A percentile compares a stretch with the other conserved stretches of the same genome.
Evolutionary conservation across 37 sponge, comb jelly and placozoan species (phyloP).

Genomic region (Spongilla lacustris): DNA sequence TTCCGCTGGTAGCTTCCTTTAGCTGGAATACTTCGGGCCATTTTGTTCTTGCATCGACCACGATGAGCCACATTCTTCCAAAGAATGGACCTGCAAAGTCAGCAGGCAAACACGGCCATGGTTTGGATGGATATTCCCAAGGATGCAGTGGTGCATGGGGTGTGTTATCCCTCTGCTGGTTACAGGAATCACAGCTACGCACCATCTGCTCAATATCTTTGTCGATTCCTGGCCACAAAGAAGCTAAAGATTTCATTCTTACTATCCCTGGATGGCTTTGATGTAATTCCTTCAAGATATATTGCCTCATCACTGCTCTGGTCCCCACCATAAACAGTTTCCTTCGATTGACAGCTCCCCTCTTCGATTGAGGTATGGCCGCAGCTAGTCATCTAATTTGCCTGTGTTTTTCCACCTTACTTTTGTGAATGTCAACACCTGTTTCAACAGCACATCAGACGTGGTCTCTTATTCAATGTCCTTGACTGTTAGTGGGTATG

Average conservation of each 20-base stretch:
- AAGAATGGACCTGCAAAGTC: slow-evolving; percentile 30
- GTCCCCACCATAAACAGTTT: background rate
- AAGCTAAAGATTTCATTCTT: slow-evolving; percentile 14
- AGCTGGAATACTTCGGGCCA: slow-evolving; percentile 56
- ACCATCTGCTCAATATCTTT: slow-evolving; percentile 5
- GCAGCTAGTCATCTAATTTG: background rate
- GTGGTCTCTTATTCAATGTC: background rate
- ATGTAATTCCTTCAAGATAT: slow-evolving; percentile 3
- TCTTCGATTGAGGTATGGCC: background rate
- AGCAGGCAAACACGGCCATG: slow-evolving; percentile 33
- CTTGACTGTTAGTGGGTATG: slow-evolving; percentile 4
- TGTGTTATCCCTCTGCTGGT: background rate
- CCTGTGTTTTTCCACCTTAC: background rate
- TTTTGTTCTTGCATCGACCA: slow-evolving; percentile 42
- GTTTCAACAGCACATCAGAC: slow-evolving; percentile 31
- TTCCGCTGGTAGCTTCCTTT: slow-evolving; percentile 3
- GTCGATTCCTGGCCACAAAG: slow-evolving; percentile 43
- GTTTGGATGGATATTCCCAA: slow-evolving; percentile 12
- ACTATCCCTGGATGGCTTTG: slow-evolving; percentile 13
- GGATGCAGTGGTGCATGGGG: slow-evolving; percentile 14
- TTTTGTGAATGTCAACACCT: slow-evolving; percentile 38
- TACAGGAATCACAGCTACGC: background rate
- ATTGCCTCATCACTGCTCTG: background rate
- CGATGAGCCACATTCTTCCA: slow-evolving; percentile 17
- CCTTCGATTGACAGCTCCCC: background rate